Percentiles rank a stretch among this genome's conserved stretches.
phyloP scores from a whole-genome alignment of 2,888 invertebrate species.

The Aporophyla nigra region DNA sequence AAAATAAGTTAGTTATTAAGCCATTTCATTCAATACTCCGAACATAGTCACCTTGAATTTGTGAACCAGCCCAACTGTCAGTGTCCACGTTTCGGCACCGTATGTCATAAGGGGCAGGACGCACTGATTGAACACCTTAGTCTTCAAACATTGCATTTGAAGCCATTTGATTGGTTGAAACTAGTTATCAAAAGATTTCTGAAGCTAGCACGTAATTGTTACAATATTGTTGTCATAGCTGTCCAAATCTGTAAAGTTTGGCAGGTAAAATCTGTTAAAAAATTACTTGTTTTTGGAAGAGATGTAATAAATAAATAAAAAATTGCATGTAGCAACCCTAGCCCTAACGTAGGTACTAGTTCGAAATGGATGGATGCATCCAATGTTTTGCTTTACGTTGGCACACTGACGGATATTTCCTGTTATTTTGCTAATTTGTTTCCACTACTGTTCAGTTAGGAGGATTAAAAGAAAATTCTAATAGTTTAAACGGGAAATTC shows the following conservation, averaged over 20 bases:
- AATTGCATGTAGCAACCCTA: no score
- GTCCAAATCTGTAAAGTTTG: background rate
- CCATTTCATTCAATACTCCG: no score
- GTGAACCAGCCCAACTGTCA: no score
- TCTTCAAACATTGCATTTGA: background rate
- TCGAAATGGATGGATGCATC: constrained; percentile 39
- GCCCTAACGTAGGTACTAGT: background rate
- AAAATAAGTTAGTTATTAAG: no score
- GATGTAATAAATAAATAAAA: no score
- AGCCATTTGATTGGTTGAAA: background rate
- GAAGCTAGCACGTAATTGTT: background rate
- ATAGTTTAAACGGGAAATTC: background rate
- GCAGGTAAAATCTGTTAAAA: no score
- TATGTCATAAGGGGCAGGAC: no score
- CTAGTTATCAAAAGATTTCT: background rate
- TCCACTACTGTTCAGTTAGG: background rate
- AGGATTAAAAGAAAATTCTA: constrained; percentile 10
- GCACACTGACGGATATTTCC: constrained; percentile 38
- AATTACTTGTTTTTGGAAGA: no score
- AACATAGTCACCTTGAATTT: no score
- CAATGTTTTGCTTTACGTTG: constrained; percentile 40
- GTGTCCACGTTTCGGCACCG: no score
- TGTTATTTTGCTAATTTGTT: constrained; percentile 38
- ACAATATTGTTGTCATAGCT: background rate
- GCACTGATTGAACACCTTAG: no score